phyloP scores from a whole-genome alignment of 2,797 vertebrate species.

The Eutrigla gurnardus region DNA sequence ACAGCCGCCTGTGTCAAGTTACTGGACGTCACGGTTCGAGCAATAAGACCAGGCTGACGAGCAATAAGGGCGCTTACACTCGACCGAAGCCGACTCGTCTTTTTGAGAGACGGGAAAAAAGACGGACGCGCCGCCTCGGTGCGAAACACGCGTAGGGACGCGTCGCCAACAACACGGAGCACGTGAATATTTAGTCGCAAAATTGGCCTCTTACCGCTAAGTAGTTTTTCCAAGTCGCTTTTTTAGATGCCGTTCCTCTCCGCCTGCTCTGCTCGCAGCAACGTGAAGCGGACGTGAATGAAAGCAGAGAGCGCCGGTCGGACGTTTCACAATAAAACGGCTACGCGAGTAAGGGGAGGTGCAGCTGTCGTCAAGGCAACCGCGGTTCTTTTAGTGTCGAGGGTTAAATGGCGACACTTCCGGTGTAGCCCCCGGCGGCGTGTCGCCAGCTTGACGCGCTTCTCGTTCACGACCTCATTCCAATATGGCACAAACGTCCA shows the following conservation, averaged over 20 bases:
- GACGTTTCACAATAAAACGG: constrained; percentile 64
- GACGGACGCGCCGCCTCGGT: constrained; percentile 69
- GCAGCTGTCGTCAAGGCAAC: background rate
- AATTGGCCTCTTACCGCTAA: constrained; percentile 88
- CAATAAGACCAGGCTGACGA: constrained; percentile 75
- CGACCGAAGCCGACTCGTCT: constrained; percentile 84
- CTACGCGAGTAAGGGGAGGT: rapidly evolving
- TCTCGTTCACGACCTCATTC: constrained; percentile 91
- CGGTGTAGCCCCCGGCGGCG: background rate
- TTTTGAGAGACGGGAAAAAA: constrained; percentile 90
- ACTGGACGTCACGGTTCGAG: constrained; percentile 84
- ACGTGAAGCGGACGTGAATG: background rate
- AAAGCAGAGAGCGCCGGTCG: constrained; percentile 9
- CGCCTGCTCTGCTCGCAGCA: constrained; percentile 85
- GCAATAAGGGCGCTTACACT: constrained; percentile 84
- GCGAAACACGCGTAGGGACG: constrained; percentile 69
- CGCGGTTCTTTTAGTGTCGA: constrained; percentile 5
- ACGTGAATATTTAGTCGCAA: constrained; percentile 81
- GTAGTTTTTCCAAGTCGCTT: constrained; percentile 90
- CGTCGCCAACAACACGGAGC: constrained; percentile 69
- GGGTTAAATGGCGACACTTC: constrained; percentile 36
- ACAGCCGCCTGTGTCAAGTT: constrained; percentile 83
- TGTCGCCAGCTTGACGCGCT: constrained; percentile 54
- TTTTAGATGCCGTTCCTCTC: constrained; percentile 87
- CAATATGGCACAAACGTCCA: constrained; percentile 94